Evolutionary conservation across 2,797 vertebrate genomes (phyloP), one percentile per base, ranked within the genome.

Genomic region (Oreonectes daqikongensis): DNA sequence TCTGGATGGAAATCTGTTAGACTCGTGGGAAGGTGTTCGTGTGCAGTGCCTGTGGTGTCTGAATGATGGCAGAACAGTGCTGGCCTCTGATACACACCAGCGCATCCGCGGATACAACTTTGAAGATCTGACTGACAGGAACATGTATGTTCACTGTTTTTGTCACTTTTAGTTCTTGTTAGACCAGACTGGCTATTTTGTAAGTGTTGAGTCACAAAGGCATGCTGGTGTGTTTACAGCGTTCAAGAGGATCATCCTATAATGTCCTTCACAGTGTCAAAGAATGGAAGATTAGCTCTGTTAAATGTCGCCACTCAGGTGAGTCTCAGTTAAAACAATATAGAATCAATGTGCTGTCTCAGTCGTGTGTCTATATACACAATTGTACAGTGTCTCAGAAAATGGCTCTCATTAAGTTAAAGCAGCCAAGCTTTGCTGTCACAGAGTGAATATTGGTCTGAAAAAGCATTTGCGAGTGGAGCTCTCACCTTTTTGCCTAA

Each of bases 261-360:
- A 86, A 98, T 98, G 97, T 98, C 97, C 67, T 98, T 98, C 89
- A 98, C 96, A 78, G 95, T 98, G 89, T 98, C 96, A 88, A 97
- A 95, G 93, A 97, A 95, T 68, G 96, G 96, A 90, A 94, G 96
- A 88, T 90, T 98, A 93, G 97, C 96, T 89, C 95, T 98, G 92
- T 95, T 98, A 92, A 98, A 98, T 87, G 96, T 98, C 87, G 97
- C 97, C 85, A 98, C 95, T 94, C 97, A 98, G 96, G 97, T 98
- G 44, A 77, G 75, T 28, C 2, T 40, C 24, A 44, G 1, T 3
- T 18, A 4, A 5, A 26, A 24, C 24, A 55, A 24, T 57, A 4
- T 57, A 26, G 11, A 48, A 48, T 44, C 4, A 20, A 53, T 53
- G 50, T 53, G 50, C 8, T 9, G 18, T 50, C 18, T 22, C 20